Evolutionary conservation across 2,113 vertebrate species (phyloP).

Genomic region (Suricata suricatta): DNA sequence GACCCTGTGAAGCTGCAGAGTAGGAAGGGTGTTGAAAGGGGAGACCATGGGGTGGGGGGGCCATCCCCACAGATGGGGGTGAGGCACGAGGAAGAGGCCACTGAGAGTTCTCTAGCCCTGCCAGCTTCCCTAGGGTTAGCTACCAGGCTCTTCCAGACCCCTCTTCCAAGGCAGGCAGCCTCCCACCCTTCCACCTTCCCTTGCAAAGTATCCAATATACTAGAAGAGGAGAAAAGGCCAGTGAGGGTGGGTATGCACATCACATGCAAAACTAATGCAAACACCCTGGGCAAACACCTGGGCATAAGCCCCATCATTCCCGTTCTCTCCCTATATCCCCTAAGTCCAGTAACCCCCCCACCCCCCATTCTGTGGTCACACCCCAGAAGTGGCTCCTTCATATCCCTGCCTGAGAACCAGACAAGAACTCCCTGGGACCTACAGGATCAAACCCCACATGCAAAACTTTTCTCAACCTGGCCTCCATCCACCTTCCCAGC

Average conservation of each 20-base stretch:
- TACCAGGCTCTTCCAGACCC: background rate
- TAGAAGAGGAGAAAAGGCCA: background rate
- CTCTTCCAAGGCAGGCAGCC: background rate
- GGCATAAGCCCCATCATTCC: background rate
- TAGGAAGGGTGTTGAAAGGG: background rate
- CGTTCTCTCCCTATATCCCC: background rate
- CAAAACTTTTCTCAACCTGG: background rate
- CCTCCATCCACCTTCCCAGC: background rate
- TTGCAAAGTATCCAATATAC: background rate
- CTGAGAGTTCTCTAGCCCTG: background rate
- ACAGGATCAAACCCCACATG: background rate
- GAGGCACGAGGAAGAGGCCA: background rate
- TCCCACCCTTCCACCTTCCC: background rate
- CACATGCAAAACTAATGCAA: slow-evolving; percentile 3
- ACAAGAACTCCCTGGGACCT: background rate
- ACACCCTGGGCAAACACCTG: background rate
- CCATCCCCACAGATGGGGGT: background rate
- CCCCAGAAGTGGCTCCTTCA: background rate
- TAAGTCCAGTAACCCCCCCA: background rate
- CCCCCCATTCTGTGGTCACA: background rate
- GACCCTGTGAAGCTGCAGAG: background rate
- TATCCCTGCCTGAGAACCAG: background rate
- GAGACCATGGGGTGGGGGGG: background rate
- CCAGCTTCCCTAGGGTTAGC: background rate
- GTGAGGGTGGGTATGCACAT: background rate